A percentile compares a stretch with the other conserved stretches of the same genome.
Conservation (phyloP, 2,113 vertebrate genomes). For the Ochotona curzoniae region DNA sequence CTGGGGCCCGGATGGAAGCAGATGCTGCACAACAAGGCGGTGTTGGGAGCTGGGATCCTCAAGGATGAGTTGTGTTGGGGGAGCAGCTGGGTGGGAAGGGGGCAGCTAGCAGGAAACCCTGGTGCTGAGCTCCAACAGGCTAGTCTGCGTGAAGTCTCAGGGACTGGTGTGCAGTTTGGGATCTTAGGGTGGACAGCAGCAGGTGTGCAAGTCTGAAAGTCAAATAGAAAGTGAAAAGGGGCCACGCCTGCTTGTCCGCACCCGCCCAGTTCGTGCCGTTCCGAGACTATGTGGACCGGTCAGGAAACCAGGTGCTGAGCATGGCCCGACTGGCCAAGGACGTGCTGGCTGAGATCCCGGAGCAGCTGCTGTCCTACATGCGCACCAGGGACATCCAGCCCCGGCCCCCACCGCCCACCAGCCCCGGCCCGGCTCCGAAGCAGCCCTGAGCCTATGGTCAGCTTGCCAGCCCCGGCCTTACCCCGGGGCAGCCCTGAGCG, state of each 20-base stretch:
- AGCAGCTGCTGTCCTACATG: conserved; percentile 98
- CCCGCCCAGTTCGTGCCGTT: conserved; percentile 95
- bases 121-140: neutral
- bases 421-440: conserved; percentile 39
- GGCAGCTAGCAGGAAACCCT: neutral
- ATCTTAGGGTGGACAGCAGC: no score
- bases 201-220: no score
- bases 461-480: conserved; percentile 33
- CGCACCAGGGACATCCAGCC: conserved; percentile 94
- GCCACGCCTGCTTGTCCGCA: conserved; percentile 37
- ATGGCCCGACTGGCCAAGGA: conserved; percentile 98
- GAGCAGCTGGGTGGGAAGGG: neutral
- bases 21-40: no score
- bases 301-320: conserved; percentile 97
- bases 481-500: conserved; percentile 37
- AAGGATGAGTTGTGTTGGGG: no score
- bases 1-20: no score
- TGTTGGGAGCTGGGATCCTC: no score
- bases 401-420: conserved; percentile 81
- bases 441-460: conserved; percentile 50
- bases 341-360: conserved; percentile 96
- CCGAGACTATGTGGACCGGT: conserved; percentile 96
- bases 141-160: no score
- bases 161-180: no score
- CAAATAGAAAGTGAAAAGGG: no score